Evolutionary conservation across 2,113 vertebrate genomes (phyloP).

Genomic region (Upupa epops): DNA sequence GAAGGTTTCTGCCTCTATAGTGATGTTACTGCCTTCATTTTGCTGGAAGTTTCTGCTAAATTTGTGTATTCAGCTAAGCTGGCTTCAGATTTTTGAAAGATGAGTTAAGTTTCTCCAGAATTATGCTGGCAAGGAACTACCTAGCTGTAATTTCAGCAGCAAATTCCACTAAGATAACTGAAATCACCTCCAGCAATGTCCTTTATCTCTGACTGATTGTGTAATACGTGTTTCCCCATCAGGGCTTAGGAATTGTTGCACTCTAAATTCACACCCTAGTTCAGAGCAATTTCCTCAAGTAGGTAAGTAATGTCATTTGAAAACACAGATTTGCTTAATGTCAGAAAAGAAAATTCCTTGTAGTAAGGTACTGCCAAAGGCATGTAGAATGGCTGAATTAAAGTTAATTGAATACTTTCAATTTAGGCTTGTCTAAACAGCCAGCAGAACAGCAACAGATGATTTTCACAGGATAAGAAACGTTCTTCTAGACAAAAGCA

Average conservation of each 20-base stretch:
- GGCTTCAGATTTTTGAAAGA: neutral
- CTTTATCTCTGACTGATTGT: neutral
- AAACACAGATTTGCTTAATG: neutral
- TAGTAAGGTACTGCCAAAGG: neutral
- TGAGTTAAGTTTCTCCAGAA: neutral
- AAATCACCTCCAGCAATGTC: constrained; percentile 11
- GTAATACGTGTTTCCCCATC: neutral
- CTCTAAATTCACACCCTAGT: neutral
- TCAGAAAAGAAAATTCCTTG: neutral
- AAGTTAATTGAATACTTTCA: constrained; percentile 12
- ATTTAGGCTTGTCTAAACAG: neutral
- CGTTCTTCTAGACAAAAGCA: neutral
- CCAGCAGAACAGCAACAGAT: neutral
- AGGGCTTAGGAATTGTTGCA: neutral
- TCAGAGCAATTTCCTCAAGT: neutral
- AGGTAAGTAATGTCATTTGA: neutral
- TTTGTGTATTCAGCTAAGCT: neutral
- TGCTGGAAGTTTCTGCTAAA: constrained; percentile 15
- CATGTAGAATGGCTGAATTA: neutral
- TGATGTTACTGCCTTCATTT: neutral
- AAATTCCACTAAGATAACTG: neutral
- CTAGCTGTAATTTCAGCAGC: neutral
- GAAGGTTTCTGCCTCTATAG: constrained; percentile 7
- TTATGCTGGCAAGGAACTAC: neutral
- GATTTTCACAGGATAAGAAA: neutral